phyloP scores from a whole-genome alignment of 2,888 invertebrate species.

The Lucinisca nassula region DNA sequence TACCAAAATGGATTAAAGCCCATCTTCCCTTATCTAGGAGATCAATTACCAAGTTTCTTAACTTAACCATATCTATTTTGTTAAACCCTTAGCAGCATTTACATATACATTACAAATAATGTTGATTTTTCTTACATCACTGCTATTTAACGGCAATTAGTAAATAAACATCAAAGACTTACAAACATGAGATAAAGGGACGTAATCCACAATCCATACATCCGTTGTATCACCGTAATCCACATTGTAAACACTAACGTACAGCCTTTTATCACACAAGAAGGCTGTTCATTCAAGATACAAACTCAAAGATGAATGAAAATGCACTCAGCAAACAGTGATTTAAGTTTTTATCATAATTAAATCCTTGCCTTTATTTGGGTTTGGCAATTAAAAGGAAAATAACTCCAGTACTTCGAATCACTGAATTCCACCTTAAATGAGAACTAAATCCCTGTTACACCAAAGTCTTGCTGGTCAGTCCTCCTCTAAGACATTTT shows the following conservation, averaged over 20 bases:
- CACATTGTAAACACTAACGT: neutral
- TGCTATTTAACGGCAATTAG: neutral
- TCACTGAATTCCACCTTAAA: too few species aligned
- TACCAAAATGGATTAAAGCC: too few species aligned
- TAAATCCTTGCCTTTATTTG: neutral
- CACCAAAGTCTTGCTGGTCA: too few species aligned
- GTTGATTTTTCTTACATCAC: constrained; percentile 10
- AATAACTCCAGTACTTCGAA: neutral
- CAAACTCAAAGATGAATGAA: neutral
- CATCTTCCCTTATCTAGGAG: too few species aligned
- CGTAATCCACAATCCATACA: constrained; percentile 6
- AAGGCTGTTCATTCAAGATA: neutral
- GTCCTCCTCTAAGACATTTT: too few species aligned
- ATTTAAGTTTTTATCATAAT: neutral
- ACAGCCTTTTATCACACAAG: neutral
- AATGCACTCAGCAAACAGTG: neutral
- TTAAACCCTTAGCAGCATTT: too few species aligned
- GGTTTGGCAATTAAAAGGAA: neutral
- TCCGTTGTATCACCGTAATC: neutral
- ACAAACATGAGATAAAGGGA: constrained; percentile 5
- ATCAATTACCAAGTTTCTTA: too few species aligned
- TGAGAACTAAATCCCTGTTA: too few species aligned
- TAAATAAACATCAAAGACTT: constrained; percentile 15
- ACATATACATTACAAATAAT: too few species aligned
- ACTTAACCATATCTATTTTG: too few species aligned